Percentiles rank a stretch among this genome's conserved stretches.
These are phyloP conservation scores for Oreochromis spilurus DNA, from an alignment of 2,113 vertebrate species.

Conservation along the genomic window DNA sequence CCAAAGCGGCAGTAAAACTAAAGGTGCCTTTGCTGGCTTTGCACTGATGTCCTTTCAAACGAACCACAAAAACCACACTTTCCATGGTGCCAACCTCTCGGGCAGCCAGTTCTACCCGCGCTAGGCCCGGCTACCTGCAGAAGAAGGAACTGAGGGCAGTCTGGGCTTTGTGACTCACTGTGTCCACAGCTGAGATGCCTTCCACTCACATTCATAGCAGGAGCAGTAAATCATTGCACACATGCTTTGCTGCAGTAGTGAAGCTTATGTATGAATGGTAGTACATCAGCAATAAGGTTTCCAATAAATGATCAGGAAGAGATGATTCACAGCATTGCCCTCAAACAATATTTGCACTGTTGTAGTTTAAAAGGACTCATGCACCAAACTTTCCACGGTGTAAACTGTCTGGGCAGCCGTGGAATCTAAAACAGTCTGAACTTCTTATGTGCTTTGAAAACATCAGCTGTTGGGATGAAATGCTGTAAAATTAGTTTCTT, in stretches of 20 bases:
- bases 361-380: not conserved
- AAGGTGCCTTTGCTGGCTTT: conserved; percentile 41
- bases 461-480: not conserved
- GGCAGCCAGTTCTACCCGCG: conserved; percentile 5
- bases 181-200: conserved; percentile 51
- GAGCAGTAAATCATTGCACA: conserved; percentile 36
- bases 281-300: not conserved
- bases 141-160: conserved; percentile 32
- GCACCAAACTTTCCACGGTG: not conserved
- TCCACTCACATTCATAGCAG: conserved; percentile 42
- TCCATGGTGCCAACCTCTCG: conserved; percentile 42
- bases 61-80: conserved; percentile 53
- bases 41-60: conserved; percentile 51
- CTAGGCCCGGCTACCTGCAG: conserved; percentile 37
- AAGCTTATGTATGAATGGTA: not conserved
- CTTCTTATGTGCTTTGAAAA: rapidly evolving
- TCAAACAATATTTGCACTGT: not conserved
- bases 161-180: conserved; percentile 56
- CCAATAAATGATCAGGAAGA: not conserved
- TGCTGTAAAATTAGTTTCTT: not conserved
- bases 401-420: not conserved
- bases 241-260: conserved; percentile 16
- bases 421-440: not conserved
- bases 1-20: conserved; percentile 25
- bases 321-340: not conserved